These are phyloP conservation scores for Oedothorax gibbosus DNA, from an alignment of 1,140 invertebrate species.

Conservation along the genomic window DNA sequence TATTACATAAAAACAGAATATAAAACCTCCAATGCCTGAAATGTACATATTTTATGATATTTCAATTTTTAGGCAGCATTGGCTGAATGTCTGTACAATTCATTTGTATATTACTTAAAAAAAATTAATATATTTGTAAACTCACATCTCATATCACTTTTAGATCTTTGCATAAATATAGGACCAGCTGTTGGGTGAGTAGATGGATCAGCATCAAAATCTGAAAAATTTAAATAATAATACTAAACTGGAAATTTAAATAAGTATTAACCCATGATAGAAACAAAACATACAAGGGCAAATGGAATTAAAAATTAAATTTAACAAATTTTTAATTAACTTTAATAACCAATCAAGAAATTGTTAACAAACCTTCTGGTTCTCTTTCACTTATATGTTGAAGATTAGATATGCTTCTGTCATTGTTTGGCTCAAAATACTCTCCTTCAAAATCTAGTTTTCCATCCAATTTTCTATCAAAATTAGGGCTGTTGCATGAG, in stretches of 20 bases:
- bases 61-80: too few relatives aligned
- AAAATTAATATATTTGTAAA: constrained; percentile 31
- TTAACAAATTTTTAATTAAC: constrained; percentile 2
- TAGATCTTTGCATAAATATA: constrained; percentile 95
- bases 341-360: not conserved
- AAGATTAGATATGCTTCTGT: constrained; percentile 86
- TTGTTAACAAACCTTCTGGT: constrained; percentile 75
- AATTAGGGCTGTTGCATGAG: constrained; percentile 66
- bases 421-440: constrained; percentile 68
- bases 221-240: constrained; percentile 66
- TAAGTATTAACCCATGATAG: not conserved
- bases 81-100: too few relatives aligned
- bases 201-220: constrained; percentile 94
- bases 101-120: too few relatives aligned
- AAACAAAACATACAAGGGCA: not conserved
- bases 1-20: too few relatives aligned
- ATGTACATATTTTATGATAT: too few relatives aligned
- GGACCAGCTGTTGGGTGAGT: constrained; percentile 94
- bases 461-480: constrained; percentile 62
- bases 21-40: too few relatives aligned
- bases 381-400: constrained; percentile 99
- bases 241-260: not conserved
- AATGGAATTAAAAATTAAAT: not conserved
- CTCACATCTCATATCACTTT: constrained; percentile 87
- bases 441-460: constrained; percentile 55